Base-by-base conservation (phyloP, 2,113 vertebrate genomes). In the Otis tarda region DNA sequence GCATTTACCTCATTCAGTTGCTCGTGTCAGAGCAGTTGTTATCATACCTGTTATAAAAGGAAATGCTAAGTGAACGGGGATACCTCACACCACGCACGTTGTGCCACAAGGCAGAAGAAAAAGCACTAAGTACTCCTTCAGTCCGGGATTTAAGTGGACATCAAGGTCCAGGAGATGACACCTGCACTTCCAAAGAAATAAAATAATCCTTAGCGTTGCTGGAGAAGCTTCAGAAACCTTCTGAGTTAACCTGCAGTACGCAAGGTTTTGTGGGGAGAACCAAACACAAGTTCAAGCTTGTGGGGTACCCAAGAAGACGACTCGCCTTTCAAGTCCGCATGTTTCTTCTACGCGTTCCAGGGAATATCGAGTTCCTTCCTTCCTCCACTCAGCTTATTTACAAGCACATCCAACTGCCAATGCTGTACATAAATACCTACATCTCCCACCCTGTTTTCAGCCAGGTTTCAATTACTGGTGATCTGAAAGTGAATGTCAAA, bases 401-500 rank as follows among this genome's bases (percentile, higher is more conserved):
- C 49, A 85, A 87, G 19, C 7, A 11, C n/a, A 69, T 28, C n/a
- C 52, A 89, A 90, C n/a, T 45, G 73, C 49, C 23, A 83, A 35
- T 12, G 41, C 85, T 45, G 59, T 15, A 74, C 22, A 23, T 24
- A 63, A 47, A 17, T 7, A 80, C 82, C 94, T 96, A 93, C 94
- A 88, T 93, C 84, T 83, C 92, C 57, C 21, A 64, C 17, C 12
- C 76, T 92, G 68, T 81, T 87, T 90, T 52, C 71, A 90, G 93
- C 76, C 76, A 89, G 93, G 76, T 71, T 91, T 93, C 89, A 47
- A 30, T 94, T 67, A 55, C 94, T 50, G 41, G n/a, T 25, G 30
- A 93, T 25, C 71, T 17, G 33, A 83, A 94, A 80, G 77, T 24
- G 83, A 96, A 92, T 96, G 93, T 91, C 95, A 95, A 85, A 94